Evolutionary conservation across 2,888 invertebrate genomes (phyloP).

Genomic region (Sarcophaga caerulescens): DNA sequence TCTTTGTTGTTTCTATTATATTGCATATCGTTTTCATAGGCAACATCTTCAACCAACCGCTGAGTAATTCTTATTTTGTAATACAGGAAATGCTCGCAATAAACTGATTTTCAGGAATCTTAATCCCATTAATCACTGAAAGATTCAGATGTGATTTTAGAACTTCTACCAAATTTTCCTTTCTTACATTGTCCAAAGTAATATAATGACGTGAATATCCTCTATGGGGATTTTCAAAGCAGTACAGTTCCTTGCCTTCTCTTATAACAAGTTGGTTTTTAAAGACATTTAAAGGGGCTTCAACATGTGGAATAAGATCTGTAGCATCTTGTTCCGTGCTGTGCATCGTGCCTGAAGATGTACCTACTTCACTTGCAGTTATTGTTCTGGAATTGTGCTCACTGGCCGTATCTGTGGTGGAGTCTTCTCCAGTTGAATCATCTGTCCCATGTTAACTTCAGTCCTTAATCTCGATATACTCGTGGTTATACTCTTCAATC

Average conservation of each 20-base stretch:
- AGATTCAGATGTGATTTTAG: slow-evolving; percentile 15
- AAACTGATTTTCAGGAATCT: slow-evolving; percentile 6
- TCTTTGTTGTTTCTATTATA: no score
- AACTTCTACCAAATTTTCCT: slow-evolving; percentile 17
- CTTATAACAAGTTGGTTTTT: slow-evolving; percentile 28
- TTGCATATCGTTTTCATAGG: no score
- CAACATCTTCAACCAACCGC: slow-evolving; percentile 15
- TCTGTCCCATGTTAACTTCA: no score
- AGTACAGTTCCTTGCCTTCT: not conserved
- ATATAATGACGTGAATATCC: not conserved
- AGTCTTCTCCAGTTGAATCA: no score
- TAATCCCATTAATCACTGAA: slow-evolving; percentile 34
- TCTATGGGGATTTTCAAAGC: not conserved
- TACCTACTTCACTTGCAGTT: no score
- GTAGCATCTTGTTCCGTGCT: slow-evolving; percentile 20
- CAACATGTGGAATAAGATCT: not conserved
- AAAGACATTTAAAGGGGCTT: slow-evolving; percentile 35
- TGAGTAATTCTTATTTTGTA: slow-evolving; percentile 17
- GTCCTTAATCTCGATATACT: no score
- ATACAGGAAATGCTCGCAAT: no score
- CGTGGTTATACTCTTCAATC: no score
- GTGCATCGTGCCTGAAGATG: not conserved
- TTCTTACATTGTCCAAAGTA: not conserved
- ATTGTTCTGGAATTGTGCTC: no score
- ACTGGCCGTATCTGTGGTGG: no score